phyloP scores from a whole-genome alignment of 2,113 vertebrate species.

The Hippoglossus stenolepis region DNA sequence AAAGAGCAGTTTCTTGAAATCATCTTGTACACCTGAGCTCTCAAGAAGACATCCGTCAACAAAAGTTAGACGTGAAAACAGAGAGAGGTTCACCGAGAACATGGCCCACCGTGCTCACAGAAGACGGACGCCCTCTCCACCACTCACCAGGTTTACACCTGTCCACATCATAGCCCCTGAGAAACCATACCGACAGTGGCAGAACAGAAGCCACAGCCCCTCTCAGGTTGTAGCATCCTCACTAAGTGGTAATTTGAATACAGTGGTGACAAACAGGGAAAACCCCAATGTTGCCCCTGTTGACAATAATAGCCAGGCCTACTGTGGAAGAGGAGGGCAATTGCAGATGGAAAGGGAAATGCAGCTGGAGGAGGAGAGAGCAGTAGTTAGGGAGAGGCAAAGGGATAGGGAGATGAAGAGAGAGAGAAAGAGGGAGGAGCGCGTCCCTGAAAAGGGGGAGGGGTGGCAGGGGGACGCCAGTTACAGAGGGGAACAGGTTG shows the following conservation, averaged over 20 bases:
- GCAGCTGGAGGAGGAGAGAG: constrained; percentile 61
- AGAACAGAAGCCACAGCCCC: constrained; percentile 58
- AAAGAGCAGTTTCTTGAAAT: constrained; percentile 34
- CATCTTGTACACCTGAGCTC: constrained; percentile 27
- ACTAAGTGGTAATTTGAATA: constrained; percentile 60
- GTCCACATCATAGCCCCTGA: constrained; percentile 77
- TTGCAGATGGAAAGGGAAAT: constrained; percentile 70
- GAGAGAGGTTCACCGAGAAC: constrained; percentile 45
- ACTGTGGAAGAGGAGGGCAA: constrained; percentile 66
- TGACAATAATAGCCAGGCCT: constrained; percentile 72
- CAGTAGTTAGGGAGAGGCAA: constrained; percentile 43
- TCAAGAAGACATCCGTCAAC: constrained; percentile 33
- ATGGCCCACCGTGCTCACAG: constrained; percentile 64
- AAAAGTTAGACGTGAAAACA: constrained; percentile 48
- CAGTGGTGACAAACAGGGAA: constrained; percentile 71
- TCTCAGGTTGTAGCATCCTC: constrained; percentile 61
- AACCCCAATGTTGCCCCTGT: constrained; percentile 62
- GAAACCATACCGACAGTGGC: constrained; percentile 73
- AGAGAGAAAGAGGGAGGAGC: constrained; percentile 75
- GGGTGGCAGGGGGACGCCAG: constrained; percentile 72
- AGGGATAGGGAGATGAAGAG: constrained; percentile 56
- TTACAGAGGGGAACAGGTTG: constrained; percentile 88
- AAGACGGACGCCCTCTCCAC: constrained; percentile 71
- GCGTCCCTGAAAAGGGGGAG: constrained; percentile 71
- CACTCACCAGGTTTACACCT: constrained; percentile 79